Evolutionary conservation across 2,113 vertebrate genomes (phyloP).

Genomic region (Neopipo cinnamomea): DNA sequence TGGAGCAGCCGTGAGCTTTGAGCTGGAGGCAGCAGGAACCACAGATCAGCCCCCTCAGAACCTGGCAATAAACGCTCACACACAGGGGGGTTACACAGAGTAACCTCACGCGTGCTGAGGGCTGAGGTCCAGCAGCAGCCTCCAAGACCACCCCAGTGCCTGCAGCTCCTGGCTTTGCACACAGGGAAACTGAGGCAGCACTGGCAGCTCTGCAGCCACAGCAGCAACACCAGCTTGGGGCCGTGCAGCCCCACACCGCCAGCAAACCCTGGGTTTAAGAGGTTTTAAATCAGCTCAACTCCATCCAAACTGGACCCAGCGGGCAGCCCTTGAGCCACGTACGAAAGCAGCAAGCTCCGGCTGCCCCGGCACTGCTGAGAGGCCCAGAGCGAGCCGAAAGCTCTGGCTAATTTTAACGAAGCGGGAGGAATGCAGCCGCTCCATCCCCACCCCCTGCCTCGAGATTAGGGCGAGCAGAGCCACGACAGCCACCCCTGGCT

Average conservation of each 20-base stretch:
- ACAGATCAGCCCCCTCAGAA: not conserved
- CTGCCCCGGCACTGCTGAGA: not conserved
- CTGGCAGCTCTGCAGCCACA: not conserved
- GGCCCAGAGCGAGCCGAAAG: not conserved
- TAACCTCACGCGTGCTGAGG: not conserved
- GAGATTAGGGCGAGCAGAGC: not conserved
- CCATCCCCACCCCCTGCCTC: slow-evolving; percentile 1
- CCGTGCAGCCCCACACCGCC: not conserved
- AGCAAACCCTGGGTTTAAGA: not conserved
- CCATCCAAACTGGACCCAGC: not conserved
- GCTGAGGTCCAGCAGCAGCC: not conserved
- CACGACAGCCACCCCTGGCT: accelerated
- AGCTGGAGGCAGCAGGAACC: not conserved
- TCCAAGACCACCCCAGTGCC: accelerated
- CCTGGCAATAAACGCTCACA: not conserved
- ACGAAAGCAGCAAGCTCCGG: not conserved
- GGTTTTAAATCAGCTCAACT: not conserved
- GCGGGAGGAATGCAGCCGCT: not conserved
- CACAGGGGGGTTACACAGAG: not conserved
- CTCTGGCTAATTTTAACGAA: slow-evolving; percentile 5
- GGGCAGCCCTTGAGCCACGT: not conserved
- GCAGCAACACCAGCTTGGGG: not conserved
- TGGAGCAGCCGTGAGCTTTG: not conserved
- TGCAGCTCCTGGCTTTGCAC: not conserved
- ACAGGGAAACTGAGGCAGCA: not conserved